These are phyloP conservation scores for Cryptoblepharus egeriae DNA, from an alignment of 2,797 vertebrate species.

Conservation along the genomic window DNA sequence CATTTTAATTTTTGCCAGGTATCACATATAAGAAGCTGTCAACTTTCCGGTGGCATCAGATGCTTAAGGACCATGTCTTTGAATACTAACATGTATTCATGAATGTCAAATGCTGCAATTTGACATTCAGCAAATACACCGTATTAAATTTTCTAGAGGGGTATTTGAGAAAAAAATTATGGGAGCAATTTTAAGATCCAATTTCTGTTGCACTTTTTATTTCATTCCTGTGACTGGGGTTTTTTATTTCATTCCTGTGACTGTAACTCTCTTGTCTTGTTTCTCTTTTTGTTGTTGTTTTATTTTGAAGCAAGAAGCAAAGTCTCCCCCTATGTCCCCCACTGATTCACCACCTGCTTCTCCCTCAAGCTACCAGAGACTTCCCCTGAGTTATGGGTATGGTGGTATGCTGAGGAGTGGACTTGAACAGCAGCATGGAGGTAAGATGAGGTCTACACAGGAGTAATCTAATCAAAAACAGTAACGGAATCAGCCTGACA, in stretches of 20 bases:
- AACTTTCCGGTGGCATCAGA: neutral
- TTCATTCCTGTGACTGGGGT: neutral
- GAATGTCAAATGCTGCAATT: neutral
- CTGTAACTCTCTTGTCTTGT: constrained; percentile 5
- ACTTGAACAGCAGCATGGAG: constrained; percentile 79
- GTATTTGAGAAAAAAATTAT: neutral
- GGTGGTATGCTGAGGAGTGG: constrained; percentile 80
- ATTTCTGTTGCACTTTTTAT: neutral
- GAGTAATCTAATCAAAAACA: constrained; percentile 41
- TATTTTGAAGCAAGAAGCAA: constrained; percentile 81
- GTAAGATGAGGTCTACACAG: constrained; percentile 72
- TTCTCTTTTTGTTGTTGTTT: constrained; percentile 56
- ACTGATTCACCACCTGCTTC: constrained; percentile 85
- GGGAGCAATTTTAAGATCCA: neutral
- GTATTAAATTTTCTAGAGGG: neutral
- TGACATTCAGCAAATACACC: neutral
- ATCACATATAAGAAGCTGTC: neutral
- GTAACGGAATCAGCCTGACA: constrained; percentile 36
- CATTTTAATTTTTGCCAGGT: neutral
- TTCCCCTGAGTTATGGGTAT: constrained; percentile 78
- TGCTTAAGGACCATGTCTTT: neutral
- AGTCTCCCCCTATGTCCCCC: constrained; percentile 83
- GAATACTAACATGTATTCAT: neutral
- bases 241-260: neutral
- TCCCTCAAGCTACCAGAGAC: constrained; percentile 80